Percentiles rank a stretch among this genome's conserved stretches.
These are phyloP conservation scores for Pemphigus obesinymphae DNA, from an alignment of 1,140 invertebrate species.

Conservation along the genomic window DNA sequence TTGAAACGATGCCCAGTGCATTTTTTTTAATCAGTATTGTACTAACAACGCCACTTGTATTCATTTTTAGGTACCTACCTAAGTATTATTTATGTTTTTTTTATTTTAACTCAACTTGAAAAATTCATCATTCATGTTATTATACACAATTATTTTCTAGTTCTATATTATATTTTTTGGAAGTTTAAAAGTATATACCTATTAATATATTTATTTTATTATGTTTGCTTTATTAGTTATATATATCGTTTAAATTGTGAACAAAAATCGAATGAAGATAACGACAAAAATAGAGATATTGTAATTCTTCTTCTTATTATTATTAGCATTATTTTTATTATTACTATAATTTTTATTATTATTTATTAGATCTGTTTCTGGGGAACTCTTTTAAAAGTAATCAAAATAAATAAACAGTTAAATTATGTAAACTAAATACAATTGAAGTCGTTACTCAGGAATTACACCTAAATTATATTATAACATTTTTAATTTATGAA, in stretches of 20 bases:
- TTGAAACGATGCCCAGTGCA: slow-evolving; percentile 33
- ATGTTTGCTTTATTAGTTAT: neutral
- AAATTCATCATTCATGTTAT: neutral
- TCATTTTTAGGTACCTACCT: slow-evolving; percentile 38
- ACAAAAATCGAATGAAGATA: neutral
- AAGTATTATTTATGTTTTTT: too few species aligned
- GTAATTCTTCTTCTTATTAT: too few species aligned
- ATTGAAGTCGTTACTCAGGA: too few species aligned
- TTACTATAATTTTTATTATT: too few species aligned
- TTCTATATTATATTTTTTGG: neutral
- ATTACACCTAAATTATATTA: too few species aligned
- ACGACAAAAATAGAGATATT: neutral
- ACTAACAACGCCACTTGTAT: slow-evolving; percentile 3
- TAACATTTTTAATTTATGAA: too few species aligned
- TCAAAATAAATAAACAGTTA: too few species aligned
- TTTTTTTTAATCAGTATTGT: slow-evolving; percentile 40
- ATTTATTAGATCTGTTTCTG: too few species aligned
- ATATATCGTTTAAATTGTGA: neutral
- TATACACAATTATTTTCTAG: neutral
- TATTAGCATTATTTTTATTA: too few species aligned
- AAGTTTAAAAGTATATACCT: neutral
- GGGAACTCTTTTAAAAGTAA: too few species aligned
- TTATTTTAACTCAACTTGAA: neutral
- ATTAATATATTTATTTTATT: neutral
- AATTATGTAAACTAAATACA: too few species aligned